phyloP scores from a whole-genome alignment of 53 echinoderm and acorn worm species.

The Patiria pectinifera region DNA sequence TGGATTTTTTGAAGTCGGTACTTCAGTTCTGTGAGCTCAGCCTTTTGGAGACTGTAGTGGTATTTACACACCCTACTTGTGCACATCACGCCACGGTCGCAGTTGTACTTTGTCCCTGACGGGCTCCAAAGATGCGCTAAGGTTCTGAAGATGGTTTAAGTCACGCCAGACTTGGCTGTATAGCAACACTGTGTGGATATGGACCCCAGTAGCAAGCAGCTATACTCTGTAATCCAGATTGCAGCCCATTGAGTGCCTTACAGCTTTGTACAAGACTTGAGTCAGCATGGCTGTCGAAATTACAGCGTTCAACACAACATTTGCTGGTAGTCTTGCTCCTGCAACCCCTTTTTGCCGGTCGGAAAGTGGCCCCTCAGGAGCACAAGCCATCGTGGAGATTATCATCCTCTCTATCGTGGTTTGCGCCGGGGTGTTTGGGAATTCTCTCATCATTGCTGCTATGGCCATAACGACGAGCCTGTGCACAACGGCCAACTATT shows the following conservation, averaged over 20 bases:
- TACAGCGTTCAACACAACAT: background rate
- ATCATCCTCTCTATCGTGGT: conserved; percentile 70
- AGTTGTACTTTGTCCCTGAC: background rate
- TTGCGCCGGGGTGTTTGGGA: conserved; percentile 81
- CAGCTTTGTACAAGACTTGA: background rate
- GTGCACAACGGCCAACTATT: conserved; percentile 76
- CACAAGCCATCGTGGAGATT: conserved; percentile 59
- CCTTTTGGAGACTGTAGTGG: background rate
- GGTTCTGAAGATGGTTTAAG: background rate
- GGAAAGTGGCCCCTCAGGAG: background rate
- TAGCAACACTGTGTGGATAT: background rate
- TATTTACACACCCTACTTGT: background rate
- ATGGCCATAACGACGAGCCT: conserved; percentile 72
- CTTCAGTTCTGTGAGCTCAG: background rate
- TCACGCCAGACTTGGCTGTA: background rate
- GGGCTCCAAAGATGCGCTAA: background rate
- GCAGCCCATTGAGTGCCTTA: background rate
- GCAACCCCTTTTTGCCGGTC: background rate
- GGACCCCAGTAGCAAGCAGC: background rate
- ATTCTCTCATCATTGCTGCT: conserved; percentile 83
- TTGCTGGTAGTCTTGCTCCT: background rate
- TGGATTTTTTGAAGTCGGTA: background rate
- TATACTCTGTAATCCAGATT: background rate
- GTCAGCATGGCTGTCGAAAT: background rate
- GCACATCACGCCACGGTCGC: background rate